Percentiles rank a stretch among this genome's conserved stretches.
Evolutionary conservation across 2,888 invertebrate genomes (phyloP).

Genomic region (Synergus laeviventris): DNA sequence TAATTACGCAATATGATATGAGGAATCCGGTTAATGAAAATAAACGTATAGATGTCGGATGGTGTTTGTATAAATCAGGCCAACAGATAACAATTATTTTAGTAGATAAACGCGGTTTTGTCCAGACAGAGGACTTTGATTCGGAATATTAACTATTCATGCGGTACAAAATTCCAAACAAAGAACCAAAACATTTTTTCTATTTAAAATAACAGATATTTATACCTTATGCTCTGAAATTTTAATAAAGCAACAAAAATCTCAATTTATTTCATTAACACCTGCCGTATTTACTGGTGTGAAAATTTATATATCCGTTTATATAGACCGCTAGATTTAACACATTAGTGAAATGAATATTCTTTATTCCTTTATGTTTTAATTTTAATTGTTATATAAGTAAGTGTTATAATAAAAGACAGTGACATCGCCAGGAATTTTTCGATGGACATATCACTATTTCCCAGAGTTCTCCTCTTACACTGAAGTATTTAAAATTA

Average conservation of each 20-base stretch:
- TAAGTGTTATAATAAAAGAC: background rate
- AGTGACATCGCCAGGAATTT: slow-evolving; percentile 15
- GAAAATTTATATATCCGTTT: background rate
- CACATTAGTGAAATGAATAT: background rate
- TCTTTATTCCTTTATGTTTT: background rate
- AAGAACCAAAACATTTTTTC: background rate
- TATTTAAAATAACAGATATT: background rate
- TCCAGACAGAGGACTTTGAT: slow-evolving; percentile 18
- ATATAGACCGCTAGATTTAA: too few relatives aligned
- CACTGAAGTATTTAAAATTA: background rate
- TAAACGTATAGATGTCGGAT: slow-evolving; percentile 11
- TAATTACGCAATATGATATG: slow-evolving; percentile 19
- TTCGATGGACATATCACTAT: background rate
- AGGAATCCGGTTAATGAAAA: slow-evolving; percentile 10
- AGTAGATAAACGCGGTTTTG: slow-evolving; percentile 29
- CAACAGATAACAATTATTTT: background rate
- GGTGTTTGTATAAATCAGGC: slow-evolving; percentile 7
- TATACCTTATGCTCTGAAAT: background rate
- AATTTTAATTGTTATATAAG: background rate
- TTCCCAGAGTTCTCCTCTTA: background rate
- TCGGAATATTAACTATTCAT: background rate
- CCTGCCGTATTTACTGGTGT: slow-evolving; percentile 4
- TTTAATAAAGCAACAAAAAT: background rate
- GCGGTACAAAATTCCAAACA: background rate
- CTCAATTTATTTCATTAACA: background rate